Percentiles rank a stretch among this genome's conserved stretches.
Conservation (phyloP, 2,888 invertebrate species). For the Sericinus montela region DNA sequence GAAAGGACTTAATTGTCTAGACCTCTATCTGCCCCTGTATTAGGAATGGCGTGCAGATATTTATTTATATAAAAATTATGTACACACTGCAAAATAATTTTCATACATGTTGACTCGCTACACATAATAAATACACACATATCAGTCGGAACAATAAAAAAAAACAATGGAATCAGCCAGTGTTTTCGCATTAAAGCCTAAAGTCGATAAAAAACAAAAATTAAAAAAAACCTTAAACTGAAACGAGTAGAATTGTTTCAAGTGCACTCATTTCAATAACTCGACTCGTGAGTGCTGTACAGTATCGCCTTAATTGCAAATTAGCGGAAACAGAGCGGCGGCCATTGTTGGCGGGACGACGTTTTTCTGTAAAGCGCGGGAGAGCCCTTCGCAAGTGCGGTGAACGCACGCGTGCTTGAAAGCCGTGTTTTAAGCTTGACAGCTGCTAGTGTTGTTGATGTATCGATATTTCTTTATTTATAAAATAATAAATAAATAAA, state of each 20-base stretch:
- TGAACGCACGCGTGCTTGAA: constrained; percentile 4
- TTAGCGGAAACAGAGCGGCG: constrained; percentile 16
- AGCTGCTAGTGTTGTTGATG: background rate
- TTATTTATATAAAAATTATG: too few species aligned
- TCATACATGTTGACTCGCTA: too few species aligned
- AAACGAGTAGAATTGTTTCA: background rate
- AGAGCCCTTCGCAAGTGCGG: background rate
- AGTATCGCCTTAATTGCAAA: constrained; percentile 15
- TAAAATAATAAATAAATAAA: too few species aligned
- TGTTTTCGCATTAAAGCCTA: background rate
- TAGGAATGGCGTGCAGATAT: too few species aligned
- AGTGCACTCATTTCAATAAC: constrained; percentile 4
- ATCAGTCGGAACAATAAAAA: background rate
- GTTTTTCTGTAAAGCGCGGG: constrained; percentile 2
- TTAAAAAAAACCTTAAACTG: background rate
- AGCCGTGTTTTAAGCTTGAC: background rate
- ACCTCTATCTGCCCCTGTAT: too few species aligned
- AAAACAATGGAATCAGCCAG: background rate
- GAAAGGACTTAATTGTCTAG: too few species aligned
- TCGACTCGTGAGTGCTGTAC: background rate
- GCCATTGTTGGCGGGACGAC: constrained; percentile 12
- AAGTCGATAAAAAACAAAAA: constrained; percentile 1
- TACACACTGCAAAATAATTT: too few species aligned
- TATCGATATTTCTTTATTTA: too few species aligned
- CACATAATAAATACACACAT: too few species aligned